A percentile compares a stretch with the other conserved stretches of the same genome.
phyloP scores from a whole-genome alignment of 2,113 vertebrate species.

The Stegastes partitus region DNA sequence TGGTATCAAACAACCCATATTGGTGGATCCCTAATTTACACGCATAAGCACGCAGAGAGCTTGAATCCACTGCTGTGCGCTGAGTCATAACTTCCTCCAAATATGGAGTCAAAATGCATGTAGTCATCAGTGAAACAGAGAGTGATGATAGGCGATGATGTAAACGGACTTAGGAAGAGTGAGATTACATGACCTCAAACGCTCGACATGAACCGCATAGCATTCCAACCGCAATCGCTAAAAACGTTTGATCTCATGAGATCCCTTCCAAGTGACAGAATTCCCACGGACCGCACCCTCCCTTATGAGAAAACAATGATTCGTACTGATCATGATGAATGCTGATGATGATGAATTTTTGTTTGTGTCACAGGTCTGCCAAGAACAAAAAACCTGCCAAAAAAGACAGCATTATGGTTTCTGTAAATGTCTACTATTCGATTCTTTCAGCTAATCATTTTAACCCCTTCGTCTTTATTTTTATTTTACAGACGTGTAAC shows the following conservation, averaged over 20 bases:
- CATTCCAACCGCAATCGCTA: conserved; percentile 19
- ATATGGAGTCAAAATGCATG: conserved; percentile 25
- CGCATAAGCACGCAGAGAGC: neutral
- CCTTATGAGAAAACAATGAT: conserved; percentile 30
- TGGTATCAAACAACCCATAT: no score
- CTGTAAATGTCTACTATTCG: conserved; percentile 64
- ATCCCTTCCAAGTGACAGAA: conserved; percentile 4
- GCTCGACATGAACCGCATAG: conserved; percentile 5
- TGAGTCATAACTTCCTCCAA: conserved; percentile 40
- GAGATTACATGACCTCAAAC: conserved; percentile 30
- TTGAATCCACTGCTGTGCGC: conserved; percentile 6
- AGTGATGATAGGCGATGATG: conserved; percentile 9
- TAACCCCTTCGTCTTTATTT: conserved; percentile 22
- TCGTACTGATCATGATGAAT: neutral
- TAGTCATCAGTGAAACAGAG: conserved; percentile 23
- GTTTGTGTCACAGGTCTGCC: conserved; percentile 69
- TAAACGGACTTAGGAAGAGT: neutral
- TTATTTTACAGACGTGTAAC: conserved; percentile 26
- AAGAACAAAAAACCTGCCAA: conserved; percentile 70
- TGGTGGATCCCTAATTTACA: neutral
- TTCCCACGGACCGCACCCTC: conserved; percentile 17
- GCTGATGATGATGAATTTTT: conserved; percentile 35
- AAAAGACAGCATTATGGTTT: conserved; percentile 72
- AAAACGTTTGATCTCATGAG: neutral
- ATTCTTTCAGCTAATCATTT: conserved; percentile 49